Conservation (phyloP, 2,113 vertebrate genomes). For the Phasianus colchicus region DNA sequence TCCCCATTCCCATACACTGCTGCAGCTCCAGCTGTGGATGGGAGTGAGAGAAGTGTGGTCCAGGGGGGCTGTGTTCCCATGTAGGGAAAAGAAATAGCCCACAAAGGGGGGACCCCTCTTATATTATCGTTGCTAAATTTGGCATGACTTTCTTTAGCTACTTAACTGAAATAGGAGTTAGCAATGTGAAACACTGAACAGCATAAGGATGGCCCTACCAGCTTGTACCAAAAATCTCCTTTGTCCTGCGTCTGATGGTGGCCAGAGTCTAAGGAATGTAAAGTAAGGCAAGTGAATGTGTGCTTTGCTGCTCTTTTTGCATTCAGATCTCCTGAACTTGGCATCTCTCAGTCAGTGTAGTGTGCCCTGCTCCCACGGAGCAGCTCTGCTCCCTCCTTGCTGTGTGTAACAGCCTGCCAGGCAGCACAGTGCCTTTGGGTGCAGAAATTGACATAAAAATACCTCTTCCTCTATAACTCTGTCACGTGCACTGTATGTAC, state of each 20-base stretch:
- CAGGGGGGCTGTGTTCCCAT: neutral
- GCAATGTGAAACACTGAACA: fast-evolving
- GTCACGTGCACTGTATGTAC: fast-evolving
- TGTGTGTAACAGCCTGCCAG: fast-evolving
- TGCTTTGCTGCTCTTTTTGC: neutral
- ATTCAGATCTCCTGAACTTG: neutral
- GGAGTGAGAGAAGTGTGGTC: neutral
- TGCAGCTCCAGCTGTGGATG: fast-evolving
- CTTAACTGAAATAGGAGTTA: neutral
- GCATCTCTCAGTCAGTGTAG: fast-evolving
- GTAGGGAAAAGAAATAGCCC: neutral
- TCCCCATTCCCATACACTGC: neutral
- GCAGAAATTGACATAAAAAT: neutral
- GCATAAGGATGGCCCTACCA: fast-evolving
- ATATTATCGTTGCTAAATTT: neutral
- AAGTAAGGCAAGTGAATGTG: neutral
- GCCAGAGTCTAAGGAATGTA: neutral
- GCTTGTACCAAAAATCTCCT: neutral
- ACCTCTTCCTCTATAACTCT: neutral
- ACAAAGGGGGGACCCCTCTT: fast-evolving
- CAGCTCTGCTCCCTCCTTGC: fast-evolving
- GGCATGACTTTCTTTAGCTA: neutral
- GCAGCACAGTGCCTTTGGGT: too few species aligned
- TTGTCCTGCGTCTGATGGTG: neutral
- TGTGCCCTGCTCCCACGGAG: neutral